Evolutionary conservation across 2,888 invertebrate species (phyloP).

Genomic region (Eremobia ochroleuca): DNA sequence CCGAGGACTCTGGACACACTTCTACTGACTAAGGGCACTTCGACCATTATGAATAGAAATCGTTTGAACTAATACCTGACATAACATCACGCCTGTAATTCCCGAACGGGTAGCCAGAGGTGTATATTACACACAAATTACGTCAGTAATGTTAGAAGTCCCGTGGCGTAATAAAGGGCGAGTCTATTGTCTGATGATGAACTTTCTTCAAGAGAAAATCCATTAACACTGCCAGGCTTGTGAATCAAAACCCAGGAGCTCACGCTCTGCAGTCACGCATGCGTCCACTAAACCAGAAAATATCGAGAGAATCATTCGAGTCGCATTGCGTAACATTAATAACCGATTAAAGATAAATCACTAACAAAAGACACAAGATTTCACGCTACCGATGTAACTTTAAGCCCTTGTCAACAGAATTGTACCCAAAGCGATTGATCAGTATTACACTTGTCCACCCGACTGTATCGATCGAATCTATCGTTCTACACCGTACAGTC

Average conservation of each 20-base stretch:
- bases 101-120: not conserved
- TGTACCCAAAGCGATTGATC: constrained; percentile 41
- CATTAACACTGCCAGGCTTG: not conserved
- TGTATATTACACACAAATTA: not conserved
- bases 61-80: not conserved
- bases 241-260: too few relatives aligned
- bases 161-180: not conserved
- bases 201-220: not conserved
- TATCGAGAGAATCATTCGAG: not conserved
- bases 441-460: constrained; percentile 42
- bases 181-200: not conserved
- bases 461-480: constrained; percentile 43
- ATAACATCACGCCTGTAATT: not conserved
- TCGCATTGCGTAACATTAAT: not conserved
- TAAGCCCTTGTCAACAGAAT: constrained; percentile 45
- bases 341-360: not conserved
- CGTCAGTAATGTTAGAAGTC: not conserved
- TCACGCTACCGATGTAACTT: not conserved
- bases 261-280: not conserved
- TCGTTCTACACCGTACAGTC: constrained; percentile 38
- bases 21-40: constrained; percentile 24
- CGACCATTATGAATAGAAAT: constrained; percentile 1
- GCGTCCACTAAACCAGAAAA: not conserved
- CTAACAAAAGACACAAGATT: not conserved
- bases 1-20: constrained; percentile 48